phyloP scores from a whole-genome alignment of 2,113 vertebrate species.

The Halichoerus grypus region DNA sequence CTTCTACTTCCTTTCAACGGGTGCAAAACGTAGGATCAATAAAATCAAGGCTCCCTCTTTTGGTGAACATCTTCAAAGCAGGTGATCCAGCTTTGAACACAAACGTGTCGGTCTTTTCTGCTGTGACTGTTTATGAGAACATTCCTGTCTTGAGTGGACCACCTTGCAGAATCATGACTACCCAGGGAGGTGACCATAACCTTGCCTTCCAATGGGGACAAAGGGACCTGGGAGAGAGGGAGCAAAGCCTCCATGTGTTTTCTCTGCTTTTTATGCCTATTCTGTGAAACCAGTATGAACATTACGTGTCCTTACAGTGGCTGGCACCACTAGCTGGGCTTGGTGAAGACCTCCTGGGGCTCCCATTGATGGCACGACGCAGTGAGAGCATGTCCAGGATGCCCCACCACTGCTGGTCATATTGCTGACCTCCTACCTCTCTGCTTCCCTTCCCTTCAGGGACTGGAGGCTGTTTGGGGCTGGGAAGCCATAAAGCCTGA shows the following conservation, averaged over 20 bases:
- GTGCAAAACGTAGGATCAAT: background rate
- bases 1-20: background rate
- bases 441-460: background rate
- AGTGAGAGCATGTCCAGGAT: background rate
- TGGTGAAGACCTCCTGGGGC: background rate
- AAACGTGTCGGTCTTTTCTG: background rate
- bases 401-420: background rate
- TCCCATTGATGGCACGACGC: background rate
- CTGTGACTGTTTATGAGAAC: background rate
- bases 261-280: background rate
- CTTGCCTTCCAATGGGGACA: background rate
- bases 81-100: background rate
- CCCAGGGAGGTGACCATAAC: background rate
- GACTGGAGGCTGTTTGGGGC: background rate
- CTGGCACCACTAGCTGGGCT: background rate
- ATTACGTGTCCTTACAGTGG: background rate
- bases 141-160: background rate
- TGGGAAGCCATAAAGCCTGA: background rate
- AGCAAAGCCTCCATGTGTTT: background rate
- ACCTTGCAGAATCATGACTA: background rate
- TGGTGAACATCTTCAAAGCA: background rate
- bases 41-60: conserved; percentile 17
- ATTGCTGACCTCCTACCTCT: background rate
- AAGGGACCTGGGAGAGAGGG: background rate
- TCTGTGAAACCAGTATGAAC: background rate